Base-by-base conservation (phyloP, 2,888 invertebrate genomes). In the Isotomurus palustris region DNA sequence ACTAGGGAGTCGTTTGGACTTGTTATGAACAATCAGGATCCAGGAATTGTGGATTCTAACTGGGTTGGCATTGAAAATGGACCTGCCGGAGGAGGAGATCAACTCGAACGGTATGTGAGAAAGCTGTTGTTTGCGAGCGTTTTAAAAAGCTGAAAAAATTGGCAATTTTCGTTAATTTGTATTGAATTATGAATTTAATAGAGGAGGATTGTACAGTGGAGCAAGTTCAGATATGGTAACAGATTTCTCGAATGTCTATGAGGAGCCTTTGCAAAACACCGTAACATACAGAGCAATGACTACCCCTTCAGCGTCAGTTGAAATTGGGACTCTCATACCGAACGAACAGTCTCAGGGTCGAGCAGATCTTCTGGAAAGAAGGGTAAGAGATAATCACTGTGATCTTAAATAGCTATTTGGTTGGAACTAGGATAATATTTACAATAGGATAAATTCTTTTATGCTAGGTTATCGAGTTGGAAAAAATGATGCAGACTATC, bases 121-220 rank as follows among this genome's bases (percentile, higher is more conserved):
- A 22, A 27, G 27, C 24, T 2, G 41, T 38, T 21, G 50, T 47
- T 14, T 27, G 47, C 5, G 49, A 50, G 17, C 40, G n/a, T 4
- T 50, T 56, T 43, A 50, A 50, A 10, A 50, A 56, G 36, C 35
- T 56, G 25, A 48, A 40, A n/a, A 44, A 50, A 5, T 12, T 49
- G 6, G 48, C 40, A 14, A 44, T 45, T n/a, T n/a, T n/a, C n/a
- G n/a, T 14, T 22, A 22, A 22, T 19, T 2, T 4, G n/a, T 27
- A 12, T 12, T 32, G 21, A 19, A 17, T 2, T n/a, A 5, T 40
- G 21, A 40, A 21, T 12, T 17, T 56, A 52, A 17, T 35, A 64
- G 64, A 44, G 64, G 64, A 14, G 64, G 64, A 1, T 58, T 64
- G 12, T 60, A 60, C 32, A 51, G 60, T n/a, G 64, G 61, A 22